phyloP scores from a whole-genome alignment of 2,888 invertebrate species.

The Lumbricus terrestris region DNA sequence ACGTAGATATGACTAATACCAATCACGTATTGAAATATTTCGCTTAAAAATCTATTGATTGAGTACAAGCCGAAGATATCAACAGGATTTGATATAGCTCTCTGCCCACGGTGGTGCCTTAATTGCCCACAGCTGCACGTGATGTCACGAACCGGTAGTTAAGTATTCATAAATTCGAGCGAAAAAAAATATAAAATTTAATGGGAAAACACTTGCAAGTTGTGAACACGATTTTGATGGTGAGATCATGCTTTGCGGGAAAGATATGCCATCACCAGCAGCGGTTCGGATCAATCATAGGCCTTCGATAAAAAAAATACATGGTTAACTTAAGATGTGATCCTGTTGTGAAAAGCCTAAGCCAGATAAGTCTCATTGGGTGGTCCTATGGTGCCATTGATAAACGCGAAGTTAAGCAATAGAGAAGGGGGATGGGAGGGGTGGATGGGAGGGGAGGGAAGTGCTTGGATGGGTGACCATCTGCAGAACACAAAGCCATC shows the following conservation, averaged over 20 bases:
- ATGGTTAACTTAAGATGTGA: background rate
- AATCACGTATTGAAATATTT: background rate
- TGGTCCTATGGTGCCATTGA: background rate
- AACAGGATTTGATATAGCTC: background rate
- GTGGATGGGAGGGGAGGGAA: too few species aligned
- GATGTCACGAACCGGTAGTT: background rate
- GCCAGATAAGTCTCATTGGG: background rate
- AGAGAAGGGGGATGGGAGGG: background rate
- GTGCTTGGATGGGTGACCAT: background rate
- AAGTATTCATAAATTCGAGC: background rate
- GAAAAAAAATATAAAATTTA: background rate
- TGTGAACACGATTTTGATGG: background rate
- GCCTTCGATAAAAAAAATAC: background rate
- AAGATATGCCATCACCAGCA: background rate
- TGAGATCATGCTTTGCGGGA: background rate
- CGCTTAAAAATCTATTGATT: slow-evolving; percentile 4
- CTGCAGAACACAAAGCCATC: background rate
- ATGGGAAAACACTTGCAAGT: background rate
- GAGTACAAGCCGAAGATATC: background rate
- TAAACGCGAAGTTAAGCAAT: background rate
- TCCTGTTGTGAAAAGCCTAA: background rate
- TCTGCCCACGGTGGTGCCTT: background rate
- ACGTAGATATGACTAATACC: slow-evolving; percentile 3
- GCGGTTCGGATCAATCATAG: background rate
- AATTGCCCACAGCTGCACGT: slow-evolving; percentile 11